These are phyloP conservation scores for Agapetus fuscipes DNA, from an alignment of 2,888 invertebrate genomes.

Conservation along the genomic window DNA sequence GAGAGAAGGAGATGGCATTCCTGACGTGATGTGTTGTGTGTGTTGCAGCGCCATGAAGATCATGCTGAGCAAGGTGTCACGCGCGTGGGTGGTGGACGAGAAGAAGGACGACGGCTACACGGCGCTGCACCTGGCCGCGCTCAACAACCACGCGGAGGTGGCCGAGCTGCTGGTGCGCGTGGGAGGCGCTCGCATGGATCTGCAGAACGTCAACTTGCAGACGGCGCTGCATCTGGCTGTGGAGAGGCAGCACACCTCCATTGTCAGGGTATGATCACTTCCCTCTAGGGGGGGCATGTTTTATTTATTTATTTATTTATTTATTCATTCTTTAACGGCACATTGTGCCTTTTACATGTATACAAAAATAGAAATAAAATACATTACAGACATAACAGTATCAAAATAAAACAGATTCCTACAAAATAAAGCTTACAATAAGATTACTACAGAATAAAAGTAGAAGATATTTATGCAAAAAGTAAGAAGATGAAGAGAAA, in stretches of 20 bases:
- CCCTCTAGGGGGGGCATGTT: too few relatives aligned
- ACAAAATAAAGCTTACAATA: too few relatives aligned
- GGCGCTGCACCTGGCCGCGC: slow-evolving; percentile 87
- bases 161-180: slow-evolving; percentile 80
- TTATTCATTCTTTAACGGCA: too few relatives aligned
- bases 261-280: slow-evolving; percentile 62
- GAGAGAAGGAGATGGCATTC: too few relatives aligned
- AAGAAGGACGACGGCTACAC: slow-evolving; percentile 98
- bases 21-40: too few relatives aligned
- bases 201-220: slow-evolving; percentile 93
- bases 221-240: slow-evolving; percentile 91
- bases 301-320: slow-evolving; percentile 2
- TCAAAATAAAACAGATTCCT: too few relatives aligned
- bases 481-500: too few relatives aligned
- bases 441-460: too few relatives aligned
- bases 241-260: slow-evolving; percentile 95
- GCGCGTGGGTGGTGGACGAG: slow-evolving; percentile 97
- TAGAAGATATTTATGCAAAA: too few relatives aligned
- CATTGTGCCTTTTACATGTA: too few relatives aligned
- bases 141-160: slow-evolving; percentile 96
- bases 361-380: too few relatives aligned
- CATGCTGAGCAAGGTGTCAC: slow-evolving; percentile 81
- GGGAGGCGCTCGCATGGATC: slow-evolving; percentile 88
- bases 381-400: too few relatives aligned
- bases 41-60: slow-evolving; percentile 87